Evolutionary conservation across 2,797 vertebrate species (phyloP).

Genomic region (Ispidina picta): DNA sequence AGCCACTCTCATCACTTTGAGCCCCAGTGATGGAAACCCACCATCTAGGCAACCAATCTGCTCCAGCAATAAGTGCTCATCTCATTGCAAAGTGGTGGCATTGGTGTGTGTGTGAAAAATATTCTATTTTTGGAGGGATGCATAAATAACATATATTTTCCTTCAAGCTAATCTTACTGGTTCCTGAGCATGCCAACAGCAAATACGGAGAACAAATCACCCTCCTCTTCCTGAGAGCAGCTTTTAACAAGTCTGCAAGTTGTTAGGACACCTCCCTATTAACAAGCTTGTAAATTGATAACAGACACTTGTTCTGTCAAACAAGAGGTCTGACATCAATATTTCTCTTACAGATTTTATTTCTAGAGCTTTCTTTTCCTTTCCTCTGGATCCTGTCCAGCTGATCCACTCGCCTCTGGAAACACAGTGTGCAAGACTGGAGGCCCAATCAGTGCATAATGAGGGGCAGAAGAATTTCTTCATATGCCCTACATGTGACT

Average conservation of each 20-base stretch:
- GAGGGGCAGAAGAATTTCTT: neutral
- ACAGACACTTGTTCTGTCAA: neutral
- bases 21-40: neutral
- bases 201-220: neutral
- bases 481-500: slow-evolving; percentile 1
- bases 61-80: neutral
- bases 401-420: neutral
- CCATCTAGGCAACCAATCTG: neutral
- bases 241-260: neutral
- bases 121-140: neutral
- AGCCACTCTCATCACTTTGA: neutral
- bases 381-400: slow-evolving; percentile 2
- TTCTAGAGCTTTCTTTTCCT: slow-evolving; percentile 47
- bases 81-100: neutral
- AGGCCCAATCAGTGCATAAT: neutral
- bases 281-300: neutral
- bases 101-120: neutral
- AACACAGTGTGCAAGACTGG: neutral
- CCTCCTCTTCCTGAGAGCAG: neutral
- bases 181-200: neutral
- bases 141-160: neutral
- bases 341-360: neutral
- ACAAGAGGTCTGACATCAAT: neutral
- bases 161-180: neutral
- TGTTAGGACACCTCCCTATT: neutral